Conservation (phyloP, 1,140 invertebrate species). For the Temnothorax curvispinosus region DNA sequence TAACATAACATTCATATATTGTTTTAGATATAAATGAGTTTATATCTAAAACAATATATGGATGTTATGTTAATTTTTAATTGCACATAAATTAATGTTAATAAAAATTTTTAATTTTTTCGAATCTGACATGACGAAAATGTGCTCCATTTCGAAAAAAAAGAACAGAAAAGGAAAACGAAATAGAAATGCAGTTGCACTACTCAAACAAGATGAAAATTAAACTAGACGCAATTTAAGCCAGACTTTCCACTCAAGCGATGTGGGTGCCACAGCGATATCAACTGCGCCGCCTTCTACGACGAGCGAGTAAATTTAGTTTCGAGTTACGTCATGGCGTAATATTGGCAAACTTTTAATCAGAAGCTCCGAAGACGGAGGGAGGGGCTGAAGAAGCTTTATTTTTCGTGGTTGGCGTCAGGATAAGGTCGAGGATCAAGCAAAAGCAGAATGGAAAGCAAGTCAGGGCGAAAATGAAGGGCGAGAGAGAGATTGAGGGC, state of each 20-base stretch:
- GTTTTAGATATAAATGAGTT: no score
- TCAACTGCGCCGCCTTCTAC: constrained; percentile 53
- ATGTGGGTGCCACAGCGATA: constrained; percentile 24
- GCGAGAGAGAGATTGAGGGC: neutral
- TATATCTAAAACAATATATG: neutral
- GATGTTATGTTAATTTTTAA: neutral
- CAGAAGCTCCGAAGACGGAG: constrained; percentile 49
- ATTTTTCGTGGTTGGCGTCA: constrained; percentile 71
- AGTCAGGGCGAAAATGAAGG: constrained; percentile 60
- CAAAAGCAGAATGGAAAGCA: constrained; percentile 72
- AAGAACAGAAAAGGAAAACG: neutral
- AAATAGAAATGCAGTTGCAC: constrained; percentile 17
- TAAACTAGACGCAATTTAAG: constrained; percentile 60
- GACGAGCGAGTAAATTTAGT: constrained; percentile 66
- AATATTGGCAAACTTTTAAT: constrained; percentile 78
- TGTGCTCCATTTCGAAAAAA: neutral
- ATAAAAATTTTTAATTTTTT: neutral
- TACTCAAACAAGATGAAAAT: constrained; percentile 55
- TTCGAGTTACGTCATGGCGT: constrained; percentile 65
- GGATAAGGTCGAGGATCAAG: constrained; percentile 72
- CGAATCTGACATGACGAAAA: neutral
- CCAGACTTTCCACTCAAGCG: constrained; percentile 46
- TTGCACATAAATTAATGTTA: neutral
- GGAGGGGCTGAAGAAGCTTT: constrained; percentile 61
- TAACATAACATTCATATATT: no score